A percentile compares a stretch with the other conserved stretches of the same genome.
Evolutionary conservation across 2,113 vertebrate genomes (phyloP).

Genomic region (Catagonus wagneri): DNA sequence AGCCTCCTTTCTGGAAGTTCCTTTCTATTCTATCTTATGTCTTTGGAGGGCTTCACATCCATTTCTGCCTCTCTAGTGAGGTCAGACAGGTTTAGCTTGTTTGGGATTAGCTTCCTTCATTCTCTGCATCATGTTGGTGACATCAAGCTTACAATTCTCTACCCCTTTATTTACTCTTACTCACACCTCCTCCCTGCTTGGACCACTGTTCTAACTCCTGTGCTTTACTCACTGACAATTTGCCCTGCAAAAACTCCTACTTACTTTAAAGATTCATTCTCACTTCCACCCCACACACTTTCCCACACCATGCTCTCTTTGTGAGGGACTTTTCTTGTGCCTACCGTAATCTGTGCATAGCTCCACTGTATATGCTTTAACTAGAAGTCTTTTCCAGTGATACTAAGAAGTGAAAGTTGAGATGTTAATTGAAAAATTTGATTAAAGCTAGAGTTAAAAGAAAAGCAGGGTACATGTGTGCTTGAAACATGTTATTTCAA

Average conservation of each 20-base stretch:
- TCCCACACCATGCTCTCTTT: not conserved
- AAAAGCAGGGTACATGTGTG: not conserved
- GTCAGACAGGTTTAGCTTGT: not conserved
- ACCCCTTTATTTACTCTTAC: not conserved
- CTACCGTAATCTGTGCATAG: not conserved
- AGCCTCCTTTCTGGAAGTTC: not conserved
- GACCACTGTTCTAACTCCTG: not conserved
- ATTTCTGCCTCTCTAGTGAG: not conserved
- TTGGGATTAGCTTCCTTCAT: not conserved
- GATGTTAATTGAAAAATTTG: not conserved
- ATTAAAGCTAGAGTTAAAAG: constrained; percentile 17
- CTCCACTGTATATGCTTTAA: not conserved
- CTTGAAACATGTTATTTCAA: constrained; percentile 38
- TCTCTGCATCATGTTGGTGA: not conserved
- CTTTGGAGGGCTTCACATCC: not conserved
- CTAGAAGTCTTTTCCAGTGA: not conserved
- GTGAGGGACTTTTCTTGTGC: not conserved
- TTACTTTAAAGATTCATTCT: not conserved
- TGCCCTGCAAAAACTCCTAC: not conserved
- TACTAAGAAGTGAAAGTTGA: constrained; percentile 18
- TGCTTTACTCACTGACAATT: not conserved
- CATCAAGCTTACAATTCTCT: not conserved
- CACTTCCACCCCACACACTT: too few relatives aligned
- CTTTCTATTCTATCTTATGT: not conserved
- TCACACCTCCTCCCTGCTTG: not conserved